Base-by-base conservation (phyloP, 2,888 invertebrate genomes). In the Plagiodera versicolora region DNA sequence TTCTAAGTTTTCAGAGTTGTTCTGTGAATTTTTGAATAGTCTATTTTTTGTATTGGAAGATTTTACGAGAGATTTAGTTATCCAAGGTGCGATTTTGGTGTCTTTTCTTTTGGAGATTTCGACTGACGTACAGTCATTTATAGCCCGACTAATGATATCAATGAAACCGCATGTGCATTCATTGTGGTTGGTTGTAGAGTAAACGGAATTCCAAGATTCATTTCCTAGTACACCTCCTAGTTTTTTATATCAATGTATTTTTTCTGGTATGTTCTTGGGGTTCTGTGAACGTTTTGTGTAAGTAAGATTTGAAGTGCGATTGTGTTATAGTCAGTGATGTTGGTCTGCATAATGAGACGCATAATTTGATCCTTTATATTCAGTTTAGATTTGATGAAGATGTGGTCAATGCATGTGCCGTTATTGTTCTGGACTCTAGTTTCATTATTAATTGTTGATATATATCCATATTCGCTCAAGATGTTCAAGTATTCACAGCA, bases 391-490 rank as follows among this genome's bases (percentile, higher is more conserved):
- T 45, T 45, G 45, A 45, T 45, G 45, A 45, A 45, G 16, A 45
- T 45, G n/a, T 45, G 45, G n/a, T 45, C 45, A 45, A 45, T 45
- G 18, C 45, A 45, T 11, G 45, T 14, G 16, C 45, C 45, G 16
- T n/a, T 45, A 45, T 17, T 45, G 8, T 45, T 45, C 18, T 45
- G 45, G 1, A 45, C 14, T 45, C 45, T 18, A 14, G 45, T 45
- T 45, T 39, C 39, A 39, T 46, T 19, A 18, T 46, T 46, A 46
- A 46, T 20, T 46, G 46, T 20, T 10, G 46, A 46, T n/a, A 46
- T 46, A 6, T 46, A 46, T 1, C 46, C 18, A 46, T 10, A 20
- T 46, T 46, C 46, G 18, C n/a, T 46, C 20, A 46, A 10, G 6
- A 11, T 46, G 14, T 46, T 46, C 46, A 39, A 2, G 18, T 46